A percentile compares a stretch with the other conserved stretches of the same genome.
Evolutionary conservation across 2,888 invertebrate genomes (phyloP).

Genomic region (Ariolimax columbianus): DNA sequence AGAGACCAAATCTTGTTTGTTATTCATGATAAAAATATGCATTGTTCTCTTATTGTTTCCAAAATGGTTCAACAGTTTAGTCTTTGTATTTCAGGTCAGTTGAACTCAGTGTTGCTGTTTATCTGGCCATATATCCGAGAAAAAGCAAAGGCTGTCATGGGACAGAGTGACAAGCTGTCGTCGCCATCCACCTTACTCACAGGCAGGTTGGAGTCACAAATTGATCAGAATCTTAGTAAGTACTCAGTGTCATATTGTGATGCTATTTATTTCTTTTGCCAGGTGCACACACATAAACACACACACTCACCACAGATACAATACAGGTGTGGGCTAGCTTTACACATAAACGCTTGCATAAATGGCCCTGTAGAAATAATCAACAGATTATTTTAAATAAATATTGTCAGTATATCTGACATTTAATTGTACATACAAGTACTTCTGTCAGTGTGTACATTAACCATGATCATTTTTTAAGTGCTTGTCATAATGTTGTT

Average conservation of each 20-base stretch:
- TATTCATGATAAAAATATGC: not conserved
- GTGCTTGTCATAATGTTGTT: not conserved
- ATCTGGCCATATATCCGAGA: slow-evolving; percentile 62
- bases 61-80: not conserved
- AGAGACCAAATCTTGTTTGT: not conserved
- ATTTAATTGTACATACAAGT: too few relatives aligned
- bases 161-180: not conserved
- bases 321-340: too few relatives aligned
- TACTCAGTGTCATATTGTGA: not conserved
- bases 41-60: not conserved
- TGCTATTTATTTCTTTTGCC: not conserved
- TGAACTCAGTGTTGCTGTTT: slow-evolving; percentile 64
- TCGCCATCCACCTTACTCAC: slow-evolving; percentile 15
- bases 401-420: too few relatives aligned
- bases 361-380: too few relatives aligned
- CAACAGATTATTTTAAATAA: too few relatives aligned
- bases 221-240: slow-evolving; percentile 32
- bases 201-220: slow-evolving; percentile 10
- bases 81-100: slow-evolving; percentile 57
- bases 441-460: too few relatives aligned
- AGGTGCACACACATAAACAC: too few relatives aligned
- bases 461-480: not conserved
- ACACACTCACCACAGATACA: too few relatives aligned
- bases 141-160: slow-evolving; percentile 39
- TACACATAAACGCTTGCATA: too few relatives aligned